Conservation (phyloP, 1,140 invertebrate genomes). For the Anastrepha ludens region DNA sequence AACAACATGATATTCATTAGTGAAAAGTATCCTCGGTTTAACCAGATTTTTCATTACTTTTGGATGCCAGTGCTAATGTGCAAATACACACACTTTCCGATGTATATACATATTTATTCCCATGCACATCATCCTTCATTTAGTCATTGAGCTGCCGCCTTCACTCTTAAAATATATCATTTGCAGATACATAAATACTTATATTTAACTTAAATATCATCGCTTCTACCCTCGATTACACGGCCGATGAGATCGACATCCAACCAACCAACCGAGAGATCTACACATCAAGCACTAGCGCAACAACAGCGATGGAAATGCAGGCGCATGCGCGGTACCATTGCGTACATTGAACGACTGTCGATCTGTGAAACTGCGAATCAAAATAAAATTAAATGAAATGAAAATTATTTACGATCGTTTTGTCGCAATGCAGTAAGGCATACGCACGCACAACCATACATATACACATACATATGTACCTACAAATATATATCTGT, state of each 20-base stretch:
- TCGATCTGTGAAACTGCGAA: constrained; percentile 37
- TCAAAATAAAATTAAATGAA: constrained; percentile 51
- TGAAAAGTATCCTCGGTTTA: too few relatives aligned
- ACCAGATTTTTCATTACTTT: too few relatives aligned
- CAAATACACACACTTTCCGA: too few relatives aligned
- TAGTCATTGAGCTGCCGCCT: not conserved
- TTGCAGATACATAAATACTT: constrained; percentile 19
- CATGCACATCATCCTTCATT: not conserved
- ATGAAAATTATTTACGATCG: constrained; percentile 53
- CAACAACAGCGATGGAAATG: constrained; percentile 10
- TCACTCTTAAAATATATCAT: constrained; percentile 36
- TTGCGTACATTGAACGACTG: not conserved
- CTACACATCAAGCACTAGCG: constrained; percentile 26
- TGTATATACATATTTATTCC: not conserved
- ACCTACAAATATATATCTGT: not conserved
- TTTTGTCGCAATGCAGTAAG: constrained; percentile 43
- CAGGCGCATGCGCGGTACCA: constrained; percentile 18
- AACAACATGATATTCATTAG: too few relatives aligned
- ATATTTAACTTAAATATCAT: constrained; percentile 31
- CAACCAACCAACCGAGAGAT: not conserved
- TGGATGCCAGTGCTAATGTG: too few relatives aligned
- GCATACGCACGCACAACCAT: not conserved
- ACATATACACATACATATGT: not conserved
- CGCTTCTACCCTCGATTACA: constrained; percentile 36
- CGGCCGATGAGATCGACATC: not conserved